Evolutionary conservation across 2,113 vertebrate species (phyloP).

Genomic region (Tragelaphus buxtoni): DNA sequence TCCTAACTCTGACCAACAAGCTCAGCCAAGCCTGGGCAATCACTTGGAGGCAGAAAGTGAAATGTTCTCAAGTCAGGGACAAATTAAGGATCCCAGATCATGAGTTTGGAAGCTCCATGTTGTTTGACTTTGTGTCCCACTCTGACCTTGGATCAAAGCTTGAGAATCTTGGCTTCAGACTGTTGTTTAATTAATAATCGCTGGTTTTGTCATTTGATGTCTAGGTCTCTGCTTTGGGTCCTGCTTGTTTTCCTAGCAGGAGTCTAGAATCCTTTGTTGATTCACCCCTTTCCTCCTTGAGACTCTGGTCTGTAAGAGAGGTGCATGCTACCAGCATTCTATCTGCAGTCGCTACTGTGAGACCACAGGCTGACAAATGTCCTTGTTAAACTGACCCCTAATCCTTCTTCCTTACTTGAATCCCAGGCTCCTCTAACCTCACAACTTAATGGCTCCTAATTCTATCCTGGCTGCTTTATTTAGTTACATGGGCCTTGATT

Average conservation of each 20-base stretch:
- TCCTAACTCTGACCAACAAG: neutral
- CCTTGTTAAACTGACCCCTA: neutral
- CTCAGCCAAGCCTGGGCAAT: constrained; percentile 5
- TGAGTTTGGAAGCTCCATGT: neutral
- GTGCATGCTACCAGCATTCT: neutral
- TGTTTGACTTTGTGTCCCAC: neutral
- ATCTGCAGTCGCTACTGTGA: neutral
- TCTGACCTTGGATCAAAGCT: neutral
- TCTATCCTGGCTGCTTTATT: neutral
- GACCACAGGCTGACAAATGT: neutral
- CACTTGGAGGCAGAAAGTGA: neutral
- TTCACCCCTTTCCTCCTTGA: neutral
- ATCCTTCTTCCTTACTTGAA: neutral
- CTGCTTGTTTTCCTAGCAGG: neutral
- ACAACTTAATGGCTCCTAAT: neutral
- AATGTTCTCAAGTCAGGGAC: constrained; percentile 5
- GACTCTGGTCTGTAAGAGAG: neutral
- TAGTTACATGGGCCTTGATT: neutral
- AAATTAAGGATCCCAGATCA: constrained; percentile 1
- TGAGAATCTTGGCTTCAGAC: neutral
- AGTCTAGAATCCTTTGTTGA: neutral
- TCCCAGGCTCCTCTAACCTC: neutral
- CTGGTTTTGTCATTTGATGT: neutral
- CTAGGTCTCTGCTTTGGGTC: neutral
- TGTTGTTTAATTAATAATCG: constrained; percentile 16